A percentile compares a stretch with the other conserved stretches of the same genome.
phyloP scores from a whole-genome alignment of 1,140 invertebrate species.

The Musca vetustissima region DNA sequence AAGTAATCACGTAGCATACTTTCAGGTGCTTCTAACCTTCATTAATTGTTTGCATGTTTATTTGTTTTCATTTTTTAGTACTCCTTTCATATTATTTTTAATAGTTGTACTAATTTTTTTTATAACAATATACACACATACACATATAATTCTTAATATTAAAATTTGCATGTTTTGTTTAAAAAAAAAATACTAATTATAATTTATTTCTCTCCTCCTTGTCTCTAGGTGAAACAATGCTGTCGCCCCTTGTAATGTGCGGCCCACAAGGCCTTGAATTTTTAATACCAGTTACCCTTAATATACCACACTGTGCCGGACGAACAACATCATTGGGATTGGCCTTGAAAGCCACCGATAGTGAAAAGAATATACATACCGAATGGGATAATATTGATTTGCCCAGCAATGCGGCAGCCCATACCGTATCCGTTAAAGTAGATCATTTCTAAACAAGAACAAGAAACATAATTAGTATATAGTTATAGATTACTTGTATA shows the following conservation, averaged over 20 bases:
- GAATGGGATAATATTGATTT: conserved; percentile 76
- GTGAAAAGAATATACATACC: conserved; percentile 67
- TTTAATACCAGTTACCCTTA: conserved; percentile 81
- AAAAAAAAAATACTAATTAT: not conserved
- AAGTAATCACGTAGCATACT: no score
- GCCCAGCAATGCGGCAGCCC: conserved; percentile 75
- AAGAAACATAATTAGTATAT: not conserved
- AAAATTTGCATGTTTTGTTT: not conserved
- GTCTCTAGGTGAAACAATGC: conserved; percentile 81
- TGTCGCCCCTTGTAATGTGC: conserved; percentile 93
- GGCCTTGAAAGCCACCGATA: conserved; percentile 80
- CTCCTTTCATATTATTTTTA: no score
- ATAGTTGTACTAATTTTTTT: no score
- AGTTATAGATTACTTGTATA: not conserved
- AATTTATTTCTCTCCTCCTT: conserved; percentile 27
- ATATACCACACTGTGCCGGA: conserved; percentile 74
- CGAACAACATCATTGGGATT: conserved; percentile 70
- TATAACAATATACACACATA: not conserved
- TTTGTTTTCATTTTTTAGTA: no score
- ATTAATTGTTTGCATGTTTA: no score
- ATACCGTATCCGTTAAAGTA: conserved; percentile 84
- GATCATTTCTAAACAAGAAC: conserved; percentile 74
- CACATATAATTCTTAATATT: not conserved
- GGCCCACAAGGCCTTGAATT: conserved; percentile 91
- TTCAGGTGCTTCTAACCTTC: no score